Conservation (phyloP, 2,797 vertebrate species). For the Malurus splendens region DNA sequence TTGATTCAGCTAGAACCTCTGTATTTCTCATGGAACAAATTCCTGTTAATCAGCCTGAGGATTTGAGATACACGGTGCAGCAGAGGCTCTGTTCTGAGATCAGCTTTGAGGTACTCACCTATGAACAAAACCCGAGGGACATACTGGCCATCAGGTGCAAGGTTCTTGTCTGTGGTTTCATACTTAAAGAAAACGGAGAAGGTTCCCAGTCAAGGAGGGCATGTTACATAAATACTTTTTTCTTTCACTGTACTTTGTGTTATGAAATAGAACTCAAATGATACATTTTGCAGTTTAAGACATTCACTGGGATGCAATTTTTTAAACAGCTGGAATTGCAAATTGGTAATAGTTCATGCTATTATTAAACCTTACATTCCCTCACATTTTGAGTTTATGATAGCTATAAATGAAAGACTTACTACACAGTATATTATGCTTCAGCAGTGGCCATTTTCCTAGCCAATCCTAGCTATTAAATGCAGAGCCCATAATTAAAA, state of each 20-base stretch:
- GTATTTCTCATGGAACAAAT: neutral
- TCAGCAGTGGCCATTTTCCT: neutral
- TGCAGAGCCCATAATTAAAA: neutral
- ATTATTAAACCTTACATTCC: neutral
- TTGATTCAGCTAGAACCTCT: neutral
- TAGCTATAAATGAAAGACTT: neutral
- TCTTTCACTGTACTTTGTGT: neutral
- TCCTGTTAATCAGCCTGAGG: neutral
- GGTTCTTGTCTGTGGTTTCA: slow-evolving; percentile 94
- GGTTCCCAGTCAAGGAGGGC: neutral
- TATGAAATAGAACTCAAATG: neutral
- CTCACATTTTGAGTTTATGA: neutral
- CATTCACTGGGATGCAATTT: neutral
- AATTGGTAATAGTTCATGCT: neutral
- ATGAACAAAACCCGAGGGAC: slow-evolving; percentile 91
- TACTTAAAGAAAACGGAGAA: slow-evolving; percentile 73
- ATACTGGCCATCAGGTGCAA: slow-evolving; percentile 91
- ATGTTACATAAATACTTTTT: neutral
- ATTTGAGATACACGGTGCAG: neutral
- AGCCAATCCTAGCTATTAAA: neutral
- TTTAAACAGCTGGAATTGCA: neutral
- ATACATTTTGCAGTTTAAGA: neutral
- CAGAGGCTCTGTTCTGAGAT: neutral
- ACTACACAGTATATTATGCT: neutral
- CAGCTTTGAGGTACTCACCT: slow-evolving; percentile 71